Conservation (phyloP, 2,113 vertebrate species). For the Brienomyrus longianalis region DNA sequence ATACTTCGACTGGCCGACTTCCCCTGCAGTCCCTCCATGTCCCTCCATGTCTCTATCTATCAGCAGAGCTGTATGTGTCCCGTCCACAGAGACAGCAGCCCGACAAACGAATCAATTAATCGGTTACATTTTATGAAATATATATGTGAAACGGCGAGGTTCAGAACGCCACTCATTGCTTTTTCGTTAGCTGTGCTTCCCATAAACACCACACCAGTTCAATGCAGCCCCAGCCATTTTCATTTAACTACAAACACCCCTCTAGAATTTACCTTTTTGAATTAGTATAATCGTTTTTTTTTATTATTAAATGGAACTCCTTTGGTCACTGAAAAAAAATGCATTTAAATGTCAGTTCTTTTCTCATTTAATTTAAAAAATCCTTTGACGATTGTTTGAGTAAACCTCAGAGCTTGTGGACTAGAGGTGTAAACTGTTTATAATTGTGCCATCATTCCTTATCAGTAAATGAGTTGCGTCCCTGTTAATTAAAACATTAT, state of each 20-base stretch:
- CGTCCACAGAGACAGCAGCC: background rate
- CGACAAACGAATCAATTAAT: background rate
- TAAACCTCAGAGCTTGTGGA: background rate
- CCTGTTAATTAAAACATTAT: background rate
- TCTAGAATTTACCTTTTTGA: background rate
- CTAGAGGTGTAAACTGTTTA: conserved; percentile 10
- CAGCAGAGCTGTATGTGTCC: background rate
- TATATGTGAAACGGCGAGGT: background rate
- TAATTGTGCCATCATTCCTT: background rate
- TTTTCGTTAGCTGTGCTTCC: background rate
- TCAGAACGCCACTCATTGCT: background rate
- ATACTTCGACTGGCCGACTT: background rate
- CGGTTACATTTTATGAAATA: background rate
- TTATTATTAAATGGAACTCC: background rate
- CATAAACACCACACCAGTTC: background rate
- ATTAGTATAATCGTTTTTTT: background rate
- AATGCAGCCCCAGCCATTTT: background rate
- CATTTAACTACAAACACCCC: background rate
- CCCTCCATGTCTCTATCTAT: background rate
- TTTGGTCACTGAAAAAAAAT: background rate
- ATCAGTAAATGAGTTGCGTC: background rate
- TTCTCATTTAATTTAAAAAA: background rate
- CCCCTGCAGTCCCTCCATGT: background rate
- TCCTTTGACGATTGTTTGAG: background rate
- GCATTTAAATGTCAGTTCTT: background rate